These are phyloP conservation scores for Onchidella celtica DNA, from an alignment of 2,888 invertebrate species.

Conservation along the genomic window DNA sequence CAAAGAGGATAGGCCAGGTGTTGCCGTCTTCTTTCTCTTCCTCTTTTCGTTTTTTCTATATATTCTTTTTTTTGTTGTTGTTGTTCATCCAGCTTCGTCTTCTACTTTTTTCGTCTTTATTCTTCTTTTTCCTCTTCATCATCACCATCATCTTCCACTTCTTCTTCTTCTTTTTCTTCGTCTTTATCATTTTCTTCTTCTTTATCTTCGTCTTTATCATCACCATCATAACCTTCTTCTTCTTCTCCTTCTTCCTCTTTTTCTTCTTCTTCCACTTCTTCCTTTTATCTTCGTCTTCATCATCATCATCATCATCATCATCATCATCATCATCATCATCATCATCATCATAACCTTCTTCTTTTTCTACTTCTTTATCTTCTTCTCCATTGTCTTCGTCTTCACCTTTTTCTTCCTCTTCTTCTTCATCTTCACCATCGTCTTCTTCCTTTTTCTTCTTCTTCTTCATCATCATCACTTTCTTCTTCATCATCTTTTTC, in stretches of 20 bases:
- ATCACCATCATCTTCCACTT: too few relatives aligned
- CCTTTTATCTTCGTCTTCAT: not conserved
- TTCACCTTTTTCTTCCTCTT: not conserved
- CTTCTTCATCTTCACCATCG: not conserved
- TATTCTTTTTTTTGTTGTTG: not conserved
- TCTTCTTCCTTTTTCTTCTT: not conserved
- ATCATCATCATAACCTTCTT: too few relatives aligned
- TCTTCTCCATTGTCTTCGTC: too few relatives aligned
- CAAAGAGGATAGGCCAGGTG: not conserved
- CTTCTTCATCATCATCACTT: too few relatives aligned
- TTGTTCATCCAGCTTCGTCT: not conserved
- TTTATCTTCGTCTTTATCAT: not conserved
- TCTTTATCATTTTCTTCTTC: too few relatives aligned
- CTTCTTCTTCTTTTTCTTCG: too few relatives aligned
- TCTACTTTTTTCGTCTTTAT: not conserved
- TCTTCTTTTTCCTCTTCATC: too few relatives aligned
- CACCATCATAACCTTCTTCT: not conserved
- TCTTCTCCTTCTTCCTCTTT: not conserved
- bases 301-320: not conserved
- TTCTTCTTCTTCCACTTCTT: conserved; percentile 9
- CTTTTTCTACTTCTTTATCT: not conserved
- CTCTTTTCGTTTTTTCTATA: not conserved
- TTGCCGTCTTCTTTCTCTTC: not conserved
- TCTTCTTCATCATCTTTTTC: too few relatives aligned
- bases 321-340: not conserved